A percentile compares a stretch with the other conserved stretches of the same genome.
phyloP scores from a whole-genome alignment of 2,797 vertebrate species.

The Falco novaeseelandiae region DNA sequence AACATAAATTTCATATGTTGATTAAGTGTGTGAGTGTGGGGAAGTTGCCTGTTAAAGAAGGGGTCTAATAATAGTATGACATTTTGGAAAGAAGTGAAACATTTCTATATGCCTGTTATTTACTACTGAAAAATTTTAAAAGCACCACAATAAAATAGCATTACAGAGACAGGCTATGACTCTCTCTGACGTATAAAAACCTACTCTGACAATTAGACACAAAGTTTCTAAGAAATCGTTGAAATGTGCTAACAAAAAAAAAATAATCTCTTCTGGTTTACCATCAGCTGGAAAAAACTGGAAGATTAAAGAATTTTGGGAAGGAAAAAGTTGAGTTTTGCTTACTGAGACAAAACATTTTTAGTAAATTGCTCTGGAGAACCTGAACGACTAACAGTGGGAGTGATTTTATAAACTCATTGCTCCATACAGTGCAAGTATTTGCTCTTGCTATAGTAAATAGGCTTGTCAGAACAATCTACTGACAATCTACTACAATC shows the following conservation, averaged over 20 bases:
- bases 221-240: not conserved
- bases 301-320: not conserved
- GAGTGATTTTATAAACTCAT: not conserved
- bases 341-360: not conserved
- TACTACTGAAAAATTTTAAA: not conserved
- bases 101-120: not conserved
- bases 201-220: not conserved
- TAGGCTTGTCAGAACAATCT: conserved; percentile 27
- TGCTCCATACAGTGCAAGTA: not conserved
- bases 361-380: not conserved
- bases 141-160: not conserved
- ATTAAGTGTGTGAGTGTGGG: not conserved
- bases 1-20: not conserved
- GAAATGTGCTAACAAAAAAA: not conserved
- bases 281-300: not conserved
- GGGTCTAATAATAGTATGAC: not conserved
- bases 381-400: not conserved
- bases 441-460: conserved; percentile 20
- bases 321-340: not conserved
- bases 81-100: not conserved
- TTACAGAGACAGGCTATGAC: not conserved
- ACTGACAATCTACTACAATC: not conserved
- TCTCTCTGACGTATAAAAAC: not conserved
- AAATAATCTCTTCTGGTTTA: not conserved
- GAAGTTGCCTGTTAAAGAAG: not conserved